A percentile compares a stretch with the other conserved stretches of the same genome.
Conservation (phyloP, 2,113 vertebrate species). For the Brachionichthys hirsutus region DNA sequence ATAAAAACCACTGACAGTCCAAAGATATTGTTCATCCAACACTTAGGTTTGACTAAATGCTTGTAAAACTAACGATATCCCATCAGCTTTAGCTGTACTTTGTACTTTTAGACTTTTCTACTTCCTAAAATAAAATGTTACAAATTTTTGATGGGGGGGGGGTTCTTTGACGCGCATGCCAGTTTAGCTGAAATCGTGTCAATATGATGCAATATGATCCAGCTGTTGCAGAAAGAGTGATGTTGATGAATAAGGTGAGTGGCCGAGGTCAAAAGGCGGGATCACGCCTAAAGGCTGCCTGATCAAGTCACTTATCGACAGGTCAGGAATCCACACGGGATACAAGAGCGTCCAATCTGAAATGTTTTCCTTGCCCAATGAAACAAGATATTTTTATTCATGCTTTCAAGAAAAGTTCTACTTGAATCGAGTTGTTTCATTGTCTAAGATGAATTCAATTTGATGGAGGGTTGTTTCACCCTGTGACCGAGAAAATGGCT, state of each 20-base stretch:
- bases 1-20: too few relatives aligned
- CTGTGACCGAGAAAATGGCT: slow-evolving; percentile 12
- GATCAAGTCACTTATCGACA: not conserved
- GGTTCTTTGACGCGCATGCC: too few relatives aligned
- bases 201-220: slow-evolving; percentile 1
- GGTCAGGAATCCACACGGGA: not conserved
- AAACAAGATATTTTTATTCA: not conserved
- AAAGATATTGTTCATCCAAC: too few relatives aligned
- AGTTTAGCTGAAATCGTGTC: not conserved
- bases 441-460: slow-evolving; percentile 6
- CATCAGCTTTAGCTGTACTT: too few relatives aligned
- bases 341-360: not conserved
- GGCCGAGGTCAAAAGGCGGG: slow-evolving; percentile 9
- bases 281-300: not conserved
- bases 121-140: too few relatives aligned
- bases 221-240: not conserved
- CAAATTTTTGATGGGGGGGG: too few relatives aligned
- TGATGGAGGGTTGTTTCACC: slow-evolving; percentile 13
- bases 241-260: slow-evolving; percentile 25
- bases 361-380: not conserved
- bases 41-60: too few relatives aligned
- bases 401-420: not conserved
- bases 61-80: too few relatives aligned
- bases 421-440: not conserved
- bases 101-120: too few relatives aligned